Evolutionary conservation across 2,797 vertebrate genomes (phyloP).

Genomic region (Petrocephalus sullivani): DNA sequence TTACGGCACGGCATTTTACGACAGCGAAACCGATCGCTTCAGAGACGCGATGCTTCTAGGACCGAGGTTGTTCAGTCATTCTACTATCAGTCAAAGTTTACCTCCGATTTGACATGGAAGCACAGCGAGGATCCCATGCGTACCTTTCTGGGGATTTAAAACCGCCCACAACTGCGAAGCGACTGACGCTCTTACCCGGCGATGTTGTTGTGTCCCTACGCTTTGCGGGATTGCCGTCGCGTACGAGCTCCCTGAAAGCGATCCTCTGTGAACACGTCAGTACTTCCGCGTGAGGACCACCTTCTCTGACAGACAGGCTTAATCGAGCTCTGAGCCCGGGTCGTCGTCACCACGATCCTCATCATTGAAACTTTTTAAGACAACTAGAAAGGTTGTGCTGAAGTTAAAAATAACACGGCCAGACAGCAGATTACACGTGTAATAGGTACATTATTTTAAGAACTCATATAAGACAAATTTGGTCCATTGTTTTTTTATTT

Average conservation of each 20-base stretch:
- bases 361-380: not conserved
- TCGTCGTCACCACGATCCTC: not conserved
- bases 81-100: not conserved
- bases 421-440: not conserved
- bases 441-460: not conserved
- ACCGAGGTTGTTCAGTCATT: not conserved
- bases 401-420: not conserved
- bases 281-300: conserved; percentile 52
- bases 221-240: conserved; percentile 40
- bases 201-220: conserved; percentile 67
- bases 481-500: not conserved
- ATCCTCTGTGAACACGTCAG: conserved; percentile 68
- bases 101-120: not conserved
- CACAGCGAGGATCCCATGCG: not conserved
- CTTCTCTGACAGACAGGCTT: conserved; percentile 14
- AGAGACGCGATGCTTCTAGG: not conserved
- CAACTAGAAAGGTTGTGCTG: not conserved
- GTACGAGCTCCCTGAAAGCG: conserved; percentile 35
- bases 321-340: conserved; percentile 31
- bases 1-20: conserved; percentile 53
- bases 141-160: not conserved
- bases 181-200: conserved; percentile 58
- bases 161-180: not conserved
- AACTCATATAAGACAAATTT: not conserved
- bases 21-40: not conserved